Base-by-base conservation (phyloP, 2,113 vertebrate genomes). In the Polypterus bichir region DNA sequence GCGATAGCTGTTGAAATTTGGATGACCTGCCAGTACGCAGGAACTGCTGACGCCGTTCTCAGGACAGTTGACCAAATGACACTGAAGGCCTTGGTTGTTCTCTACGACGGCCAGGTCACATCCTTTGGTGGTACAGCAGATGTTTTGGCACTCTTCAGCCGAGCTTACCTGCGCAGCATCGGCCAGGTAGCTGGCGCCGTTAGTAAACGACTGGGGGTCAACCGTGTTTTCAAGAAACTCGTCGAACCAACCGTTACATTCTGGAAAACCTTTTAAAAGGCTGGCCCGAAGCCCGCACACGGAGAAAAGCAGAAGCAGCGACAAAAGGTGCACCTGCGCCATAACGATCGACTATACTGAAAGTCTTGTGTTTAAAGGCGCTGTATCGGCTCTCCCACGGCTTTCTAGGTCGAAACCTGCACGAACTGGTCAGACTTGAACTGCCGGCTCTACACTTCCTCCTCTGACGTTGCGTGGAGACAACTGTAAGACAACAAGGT, bases 71-170 rank as follows among this genome's bases (percentile, higher is more conserved):
- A 81, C 61, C 49, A 81, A 66, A 9, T 45, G 1, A 46, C 83
- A 85, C 59, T 65, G 58, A 0, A 5, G 49, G 5, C 5, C 46
- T 2, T 77, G 71, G 3, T 70, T 69, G 5, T 4, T 46, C 1
- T 57, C 67, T 2, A 80, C 9, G 65, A 76, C 1, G 1, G 70
- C 78, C 52, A 79, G 51, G 46, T 79, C 69, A 46, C 83, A 85
- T 47, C 45, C 60, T 3, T 60, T 1, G 0, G 9, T 3, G 0
- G 0, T 1, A 61, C 83, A 85, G 64, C 83, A 85, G 1, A 57
- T 57, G 0, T 49, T 1, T 44, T 8, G 62, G 63, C 83, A 83
- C 1, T 3, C 1, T 8, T 54, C 57, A 5, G 44, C 9, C 27
- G 72, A 62, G 3, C 48, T 8, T 1, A 69, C 59, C 1, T 62